Evolutionary conservation across 2,797 vertebrate species (phyloP).

Genomic region (Acridotheres tristis): DNA sequence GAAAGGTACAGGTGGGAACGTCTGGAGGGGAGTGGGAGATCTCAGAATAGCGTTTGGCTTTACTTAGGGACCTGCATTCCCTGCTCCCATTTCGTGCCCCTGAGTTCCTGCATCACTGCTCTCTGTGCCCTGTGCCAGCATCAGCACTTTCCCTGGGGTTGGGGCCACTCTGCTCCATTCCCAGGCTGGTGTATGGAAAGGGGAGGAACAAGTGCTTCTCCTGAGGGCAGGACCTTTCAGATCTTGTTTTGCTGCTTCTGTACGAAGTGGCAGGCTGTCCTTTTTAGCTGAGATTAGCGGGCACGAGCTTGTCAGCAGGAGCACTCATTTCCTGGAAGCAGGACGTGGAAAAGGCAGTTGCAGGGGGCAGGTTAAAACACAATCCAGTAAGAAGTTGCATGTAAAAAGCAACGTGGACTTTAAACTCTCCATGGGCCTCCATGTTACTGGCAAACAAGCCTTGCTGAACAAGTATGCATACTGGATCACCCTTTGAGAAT

Average conservation of each 20-base stretch:
- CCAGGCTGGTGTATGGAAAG: background rate
- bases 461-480: background rate
- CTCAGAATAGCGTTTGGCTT: background rate
- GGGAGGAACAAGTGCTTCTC: background rate
- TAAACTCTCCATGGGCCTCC: background rate
- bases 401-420: background rate
- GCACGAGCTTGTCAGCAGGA: background rate
- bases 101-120: background rate
- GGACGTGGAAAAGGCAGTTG: background rate
- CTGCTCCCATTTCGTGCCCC: background rate
- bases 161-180: background rate
- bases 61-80: background rate
- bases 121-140: background rate
- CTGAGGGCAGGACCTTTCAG: slow-evolving; percentile 47
- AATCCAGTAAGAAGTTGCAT: background rate
- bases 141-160: background rate
- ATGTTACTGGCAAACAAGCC: background rate
- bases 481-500: background rate
- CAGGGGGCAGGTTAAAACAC: background rate
- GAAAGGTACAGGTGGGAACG: background rate
- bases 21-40: background rate
- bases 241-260: background rate
- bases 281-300: background rate
- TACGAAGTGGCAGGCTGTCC: slow-evolving; percentile 32
- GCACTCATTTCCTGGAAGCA: background rate